Percentiles rank a stretch among this genome's conserved stretches.
Conservation (phyloP, 2,888 invertebrate species). For the Chalcosyrphus nemorum region DNA sequence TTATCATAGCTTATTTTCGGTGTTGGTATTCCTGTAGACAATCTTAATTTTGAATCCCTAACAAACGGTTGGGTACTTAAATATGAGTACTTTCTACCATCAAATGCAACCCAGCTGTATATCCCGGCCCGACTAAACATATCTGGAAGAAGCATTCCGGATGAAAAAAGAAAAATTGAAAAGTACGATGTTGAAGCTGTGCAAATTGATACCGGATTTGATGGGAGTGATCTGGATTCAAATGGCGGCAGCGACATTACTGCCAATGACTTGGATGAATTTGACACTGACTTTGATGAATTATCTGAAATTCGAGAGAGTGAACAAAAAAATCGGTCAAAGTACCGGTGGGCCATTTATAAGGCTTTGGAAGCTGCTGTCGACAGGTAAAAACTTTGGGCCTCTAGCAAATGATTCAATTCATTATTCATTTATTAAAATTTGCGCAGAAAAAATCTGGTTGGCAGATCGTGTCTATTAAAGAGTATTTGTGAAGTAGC, state of each 20-base stretch:
- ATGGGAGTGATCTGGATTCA: constrained; percentile 3
- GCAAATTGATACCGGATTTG: constrained; percentile 35
- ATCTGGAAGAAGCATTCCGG: constrained; percentile 46
- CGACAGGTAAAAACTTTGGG: constrained; percentile 82
- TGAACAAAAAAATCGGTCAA: constrained; percentile 45
- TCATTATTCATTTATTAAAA: neutral
- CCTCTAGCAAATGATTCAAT: neutral
- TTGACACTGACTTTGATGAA: constrained; percentile 32
- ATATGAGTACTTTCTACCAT: constrained; percentile 61
- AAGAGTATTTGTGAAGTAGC: constrained; percentile 89
- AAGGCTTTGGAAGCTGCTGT: constrained; percentile 85
- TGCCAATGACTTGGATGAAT: constrained; percentile 2
- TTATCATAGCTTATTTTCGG: constrained; percentile 55
- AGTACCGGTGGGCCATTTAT: constrained; percentile 86
- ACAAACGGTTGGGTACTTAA: constrained; percentile 65
- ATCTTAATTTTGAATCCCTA: constrained; percentile 49
- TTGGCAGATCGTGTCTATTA: constrained; percentile 87
- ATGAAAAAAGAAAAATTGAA: constrained; percentile 14
- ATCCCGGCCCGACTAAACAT: constrained; percentile 51
- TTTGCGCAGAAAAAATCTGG: constrained; percentile 84
- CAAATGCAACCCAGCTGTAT: constrained; percentile 71
- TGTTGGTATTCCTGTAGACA: constrained; percentile 59
- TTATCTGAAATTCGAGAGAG: neutral
- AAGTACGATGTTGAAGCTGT: constrained; percentile 37
- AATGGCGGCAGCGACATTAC: neutral